A percentile compares a stretch with the other conserved stretches of the same genome.
These are phyloP conservation scores for Lutjanus argentimaculatus DNA, from an alignment of 2,797 vertebrate species.

Conservation along the genomic window DNA sequence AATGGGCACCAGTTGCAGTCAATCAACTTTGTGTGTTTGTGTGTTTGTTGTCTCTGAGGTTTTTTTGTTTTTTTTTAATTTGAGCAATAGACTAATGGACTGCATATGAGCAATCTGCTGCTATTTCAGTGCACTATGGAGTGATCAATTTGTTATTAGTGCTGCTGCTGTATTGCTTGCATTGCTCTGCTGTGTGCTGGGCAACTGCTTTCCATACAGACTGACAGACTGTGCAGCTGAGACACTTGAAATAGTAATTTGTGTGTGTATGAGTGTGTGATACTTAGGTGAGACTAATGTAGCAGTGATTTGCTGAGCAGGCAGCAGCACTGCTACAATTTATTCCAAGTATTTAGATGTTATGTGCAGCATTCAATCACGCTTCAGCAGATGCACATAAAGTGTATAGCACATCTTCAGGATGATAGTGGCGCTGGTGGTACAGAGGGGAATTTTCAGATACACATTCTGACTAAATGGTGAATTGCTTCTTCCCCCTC, in stretches of 20 bases:
- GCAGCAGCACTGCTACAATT: constrained; percentile 79
- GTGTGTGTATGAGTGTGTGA: constrained; percentile 63
- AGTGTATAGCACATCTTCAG: constrained; percentile 60
- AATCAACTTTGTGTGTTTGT: not conserved
- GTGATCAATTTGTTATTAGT: constrained; percentile 67
- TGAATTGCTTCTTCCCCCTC: constrained; percentile 50
- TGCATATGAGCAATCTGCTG: constrained; percentile 22
- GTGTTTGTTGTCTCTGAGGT: constrained; percentile 4
- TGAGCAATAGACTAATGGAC: constrained; percentile 7
- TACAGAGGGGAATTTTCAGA: constrained; percentile 50
- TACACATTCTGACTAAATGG: constrained; percentile 63
- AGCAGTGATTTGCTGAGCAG: constrained; percentile 84
- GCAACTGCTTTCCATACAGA: constrained; percentile 76
- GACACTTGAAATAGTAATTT: constrained; percentile 64
- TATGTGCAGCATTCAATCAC: constrained; percentile 74
- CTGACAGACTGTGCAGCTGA: constrained; percentile 63
- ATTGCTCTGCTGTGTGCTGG: constrained; percentile 52
- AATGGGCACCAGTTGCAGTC: no score
- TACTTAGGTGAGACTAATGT: constrained; percentile 82
- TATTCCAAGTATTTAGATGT: constrained; percentile 82
- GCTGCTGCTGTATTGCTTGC: constrained; percentile 43
- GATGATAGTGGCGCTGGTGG: constrained; percentile 51
- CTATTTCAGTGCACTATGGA: constrained; percentile 31
- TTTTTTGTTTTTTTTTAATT: constrained; percentile 36
- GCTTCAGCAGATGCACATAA: constrained; percentile 64